Conservation (phyloP, 2,797 vertebrate genomes). For the Rhodeus uyekii region DNA sequence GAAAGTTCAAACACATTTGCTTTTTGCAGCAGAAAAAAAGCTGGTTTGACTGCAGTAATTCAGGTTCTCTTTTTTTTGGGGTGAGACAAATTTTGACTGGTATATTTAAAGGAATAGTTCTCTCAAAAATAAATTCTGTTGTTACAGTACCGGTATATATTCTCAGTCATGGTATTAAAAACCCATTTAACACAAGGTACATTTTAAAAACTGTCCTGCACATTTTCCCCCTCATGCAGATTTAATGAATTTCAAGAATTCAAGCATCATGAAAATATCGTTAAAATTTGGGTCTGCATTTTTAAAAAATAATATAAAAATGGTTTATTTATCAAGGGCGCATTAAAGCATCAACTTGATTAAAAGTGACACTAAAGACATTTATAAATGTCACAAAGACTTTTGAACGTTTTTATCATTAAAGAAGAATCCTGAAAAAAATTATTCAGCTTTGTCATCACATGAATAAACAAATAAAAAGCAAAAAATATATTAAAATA, state of each 20-base stretch:
- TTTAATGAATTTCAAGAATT: neutral
- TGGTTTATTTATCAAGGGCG: neutral
- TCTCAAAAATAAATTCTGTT: too few relatives aligned
- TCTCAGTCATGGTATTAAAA: neutral
- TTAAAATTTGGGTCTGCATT: neutral
- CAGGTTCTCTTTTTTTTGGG: neutral
- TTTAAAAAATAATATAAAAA: too few relatives aligned
- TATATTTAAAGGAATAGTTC: neutral
- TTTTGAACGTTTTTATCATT: neutral
- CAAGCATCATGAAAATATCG: neutral
- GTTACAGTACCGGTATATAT: neutral
- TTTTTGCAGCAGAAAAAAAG: neutral
- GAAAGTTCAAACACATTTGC: neutral
- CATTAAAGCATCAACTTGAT: neutral
- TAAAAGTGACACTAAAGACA: neutral
- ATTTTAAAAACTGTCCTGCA: neutral
- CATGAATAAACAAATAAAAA: too few relatives aligned
- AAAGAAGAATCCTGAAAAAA: neutral
- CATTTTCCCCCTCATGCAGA: neutral
- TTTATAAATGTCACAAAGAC: neutral
- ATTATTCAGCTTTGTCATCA: too few relatives aligned
- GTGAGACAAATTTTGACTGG: neutral
- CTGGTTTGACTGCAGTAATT: neutral
- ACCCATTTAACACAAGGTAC: too few relatives aligned
- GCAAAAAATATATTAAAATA: too few relatives aligned